Evolutionary conservation across 2,888 invertebrate genomes (phyloP).

Genomic region (Andrena minutula): DNA sequence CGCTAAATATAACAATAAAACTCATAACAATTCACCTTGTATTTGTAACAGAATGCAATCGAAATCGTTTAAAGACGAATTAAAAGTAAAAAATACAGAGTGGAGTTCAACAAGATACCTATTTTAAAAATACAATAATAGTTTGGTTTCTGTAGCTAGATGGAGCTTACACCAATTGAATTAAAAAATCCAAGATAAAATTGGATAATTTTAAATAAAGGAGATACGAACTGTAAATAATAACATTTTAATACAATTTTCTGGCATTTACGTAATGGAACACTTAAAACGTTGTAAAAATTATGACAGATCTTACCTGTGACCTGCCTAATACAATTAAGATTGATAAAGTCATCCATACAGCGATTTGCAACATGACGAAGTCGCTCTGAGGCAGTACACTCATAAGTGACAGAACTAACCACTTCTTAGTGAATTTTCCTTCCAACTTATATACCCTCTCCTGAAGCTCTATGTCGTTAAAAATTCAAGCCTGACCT

Average conservation of each 20-base stretch:
- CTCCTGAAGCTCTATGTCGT: conserved; percentile 7
- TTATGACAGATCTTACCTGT: conserved; percentile 44
- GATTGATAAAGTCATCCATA: conserved; percentile 36
- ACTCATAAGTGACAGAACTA: not conserved
- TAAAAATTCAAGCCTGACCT: conserved; percentile 51
- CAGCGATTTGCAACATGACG: conserved; percentile 30
- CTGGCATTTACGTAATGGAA: not conserved
- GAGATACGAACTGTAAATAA: too few relatives aligned
- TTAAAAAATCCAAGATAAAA: too few relatives aligned
- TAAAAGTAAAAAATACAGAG: too few relatives aligned
- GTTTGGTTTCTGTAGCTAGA: too few relatives aligned
- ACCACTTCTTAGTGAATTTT: conserved; percentile 17
- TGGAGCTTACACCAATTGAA: too few relatives aligned
- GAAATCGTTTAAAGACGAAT: too few relatives aligned
- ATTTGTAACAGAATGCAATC: too few relatives aligned
- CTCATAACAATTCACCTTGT: too few relatives aligned
- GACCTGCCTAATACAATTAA: conserved; percentile 40
- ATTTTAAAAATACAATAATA: too few relatives aligned
- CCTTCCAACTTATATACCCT: conserved; percentile 56
- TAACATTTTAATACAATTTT: not conserved
- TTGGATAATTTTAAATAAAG: too few relatives aligned
- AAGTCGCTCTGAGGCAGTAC: not conserved
- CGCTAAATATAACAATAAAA: too few relatives aligned
- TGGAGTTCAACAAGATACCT: too few relatives aligned
- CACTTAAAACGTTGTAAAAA: conserved; percentile 3